A percentile compares a stretch with the other conserved stretches of the same genome.
These are phyloP conservation scores for Bubo bubo DNA, from an alignment of 2,113 vertebrate species.

Conservation along the genomic window DNA sequence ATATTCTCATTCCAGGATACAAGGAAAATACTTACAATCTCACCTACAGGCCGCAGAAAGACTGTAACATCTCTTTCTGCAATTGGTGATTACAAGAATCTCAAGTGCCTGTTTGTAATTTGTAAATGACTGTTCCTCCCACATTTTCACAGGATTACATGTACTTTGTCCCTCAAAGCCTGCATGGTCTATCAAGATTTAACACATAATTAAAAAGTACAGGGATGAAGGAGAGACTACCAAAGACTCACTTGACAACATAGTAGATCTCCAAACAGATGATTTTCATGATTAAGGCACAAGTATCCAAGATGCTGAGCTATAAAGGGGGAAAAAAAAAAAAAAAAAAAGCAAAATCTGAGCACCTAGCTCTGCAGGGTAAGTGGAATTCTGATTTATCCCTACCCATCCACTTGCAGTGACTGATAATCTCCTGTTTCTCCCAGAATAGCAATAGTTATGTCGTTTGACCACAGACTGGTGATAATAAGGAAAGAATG, in stretches of 20 bases:
- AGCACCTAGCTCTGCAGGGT: not conserved
- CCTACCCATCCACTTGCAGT: not conserved
- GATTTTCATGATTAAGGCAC: constrained; percentile 97
- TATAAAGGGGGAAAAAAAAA: constrained; percentile 51
- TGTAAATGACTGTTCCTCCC: not conserved
- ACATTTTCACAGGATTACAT: not conserved
- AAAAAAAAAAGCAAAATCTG: not conserved
- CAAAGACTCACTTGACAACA: constrained; percentile 86
- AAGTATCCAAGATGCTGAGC: constrained; percentile 94
- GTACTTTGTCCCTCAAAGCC: not conserved
- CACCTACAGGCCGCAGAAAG: not conserved
- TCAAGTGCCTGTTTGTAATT: not conserved
- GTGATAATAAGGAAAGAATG: not conserved
- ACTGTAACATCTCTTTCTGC: not conserved
- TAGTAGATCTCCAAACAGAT: constrained; percentile 97
- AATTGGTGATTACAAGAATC: not conserved
- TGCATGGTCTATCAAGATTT: not conserved
- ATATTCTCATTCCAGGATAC: not conserved
- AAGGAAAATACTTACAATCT: not conserved
- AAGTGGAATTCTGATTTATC: not conserved
- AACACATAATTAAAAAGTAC: not conserved
- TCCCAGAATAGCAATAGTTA: not conserved
- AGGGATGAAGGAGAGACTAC: not conserved
- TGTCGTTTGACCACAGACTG: not conserved
- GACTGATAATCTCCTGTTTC: not conserved